Conservation (phyloP, 2,113 vertebrate species). For the Daubentonia madagascariensis region DNA sequence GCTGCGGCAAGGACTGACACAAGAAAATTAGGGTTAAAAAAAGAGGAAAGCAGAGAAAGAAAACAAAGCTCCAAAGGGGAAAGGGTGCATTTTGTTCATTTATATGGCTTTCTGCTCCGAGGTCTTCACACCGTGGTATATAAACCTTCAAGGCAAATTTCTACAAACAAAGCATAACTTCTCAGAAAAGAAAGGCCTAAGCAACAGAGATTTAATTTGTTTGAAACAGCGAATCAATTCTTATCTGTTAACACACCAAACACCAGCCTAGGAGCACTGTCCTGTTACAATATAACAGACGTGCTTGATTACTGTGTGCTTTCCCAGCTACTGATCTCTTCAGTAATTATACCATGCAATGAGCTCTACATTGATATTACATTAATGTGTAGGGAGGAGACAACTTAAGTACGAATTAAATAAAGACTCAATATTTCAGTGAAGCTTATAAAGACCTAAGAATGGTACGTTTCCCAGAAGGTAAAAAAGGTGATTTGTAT, state of each 20-base stretch:
- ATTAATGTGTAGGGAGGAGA: conserved; percentile 79
- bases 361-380: conserved; percentile 78
- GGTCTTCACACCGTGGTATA: conserved; percentile 62
- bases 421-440: conserved; percentile 76
- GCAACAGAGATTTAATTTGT: conserved; percentile 81
- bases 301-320: conserved; percentile 77
- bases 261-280: conserved; percentile 76
- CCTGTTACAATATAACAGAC: conserved; percentile 77
- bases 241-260: conserved; percentile 80
- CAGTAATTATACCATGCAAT: conserved; percentile 78
- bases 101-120: conserved; percentile 70
- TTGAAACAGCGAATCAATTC: conserved; percentile 83
- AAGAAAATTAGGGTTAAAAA: conserved; percentile 32
- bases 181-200: conserved; percentile 78
- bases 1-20: not conserved
- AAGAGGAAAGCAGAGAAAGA: conserved; percentile 58
- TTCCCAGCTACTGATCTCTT: conserved; percentile 76
- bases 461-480: conserved; percentile 58
- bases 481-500: conserved; percentile 22
- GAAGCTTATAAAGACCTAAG: conserved; percentile 30
- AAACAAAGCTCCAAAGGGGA: conserved; percentile 70
- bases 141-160: conserved; percentile 78
- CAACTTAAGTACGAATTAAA: conserved; percentile 79
- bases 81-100: conserved; percentile 69
- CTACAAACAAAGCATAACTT: conserved; percentile 81